Evolutionary conservation across 2,113 vertebrate genomes (phyloP).

Genomic region (Ramphastos sulfuratus): DNA sequence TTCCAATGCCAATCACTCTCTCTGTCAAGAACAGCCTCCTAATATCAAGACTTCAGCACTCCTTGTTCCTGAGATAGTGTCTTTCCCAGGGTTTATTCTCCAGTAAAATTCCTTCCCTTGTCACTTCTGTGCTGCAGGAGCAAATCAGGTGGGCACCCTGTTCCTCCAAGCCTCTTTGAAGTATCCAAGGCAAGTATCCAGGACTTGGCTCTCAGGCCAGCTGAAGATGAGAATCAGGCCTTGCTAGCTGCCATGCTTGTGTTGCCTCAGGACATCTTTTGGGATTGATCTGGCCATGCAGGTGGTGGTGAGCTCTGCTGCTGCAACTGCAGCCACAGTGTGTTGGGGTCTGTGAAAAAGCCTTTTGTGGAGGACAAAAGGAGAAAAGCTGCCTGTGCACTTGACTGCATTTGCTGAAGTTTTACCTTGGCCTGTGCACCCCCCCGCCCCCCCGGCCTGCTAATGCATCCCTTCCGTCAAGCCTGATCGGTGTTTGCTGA

Average conservation of each 20-base stretch:
- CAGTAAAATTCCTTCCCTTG: neutral
- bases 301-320: neutral
- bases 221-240: neutral
- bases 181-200: neutral
- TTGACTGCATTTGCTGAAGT: conserved; percentile 27
- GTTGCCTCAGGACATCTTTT: neutral
- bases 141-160: neutral
- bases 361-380: neutral
- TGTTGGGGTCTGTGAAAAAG: neutral
- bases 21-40: too few relatives aligned
- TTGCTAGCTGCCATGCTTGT: accelerated
- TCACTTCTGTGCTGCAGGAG: neutral
- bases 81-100: neutral
- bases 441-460: neutral
- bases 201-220: neutral
- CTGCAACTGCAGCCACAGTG: neutral
- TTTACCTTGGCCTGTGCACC: conserved; percentile 26
- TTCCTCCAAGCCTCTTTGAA: neutral
- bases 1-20: too few relatives aligned
- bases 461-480: conserved; percentile 45
- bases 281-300: neutral
- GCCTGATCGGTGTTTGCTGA: conserved; percentile 67
- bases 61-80: neutral
- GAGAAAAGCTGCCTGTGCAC: neutral
- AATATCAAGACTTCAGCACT: neutral